These are phyloP conservation scores for Lacerta viridis DNA, from an alignment of 2,797 vertebrate genomes.

Conservation along the genomic window DNA sequence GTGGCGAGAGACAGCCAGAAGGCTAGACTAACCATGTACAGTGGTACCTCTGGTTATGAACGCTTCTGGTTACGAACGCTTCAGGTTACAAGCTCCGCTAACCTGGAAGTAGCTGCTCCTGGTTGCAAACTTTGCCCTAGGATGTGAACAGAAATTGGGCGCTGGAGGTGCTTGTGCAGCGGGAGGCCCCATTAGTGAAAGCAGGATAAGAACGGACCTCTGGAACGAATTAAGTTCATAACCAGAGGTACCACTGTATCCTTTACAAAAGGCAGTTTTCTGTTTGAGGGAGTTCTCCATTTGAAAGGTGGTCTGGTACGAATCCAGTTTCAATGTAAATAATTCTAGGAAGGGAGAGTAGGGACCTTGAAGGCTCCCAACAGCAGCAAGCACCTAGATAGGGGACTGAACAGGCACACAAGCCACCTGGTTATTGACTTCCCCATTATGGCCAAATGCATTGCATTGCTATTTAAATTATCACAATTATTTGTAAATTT, in stretches of 20 bases:
- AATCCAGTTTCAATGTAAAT: background rate
- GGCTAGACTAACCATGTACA: too few relatives aligned
- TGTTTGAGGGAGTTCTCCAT: background rate
- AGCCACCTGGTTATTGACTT: background rate
- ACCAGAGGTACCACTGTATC: background rate
- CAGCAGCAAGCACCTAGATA: background rate
- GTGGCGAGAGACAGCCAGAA: too few relatives aligned
- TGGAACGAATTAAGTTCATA: too few relatives aligned
- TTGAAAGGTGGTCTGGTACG: background rate
- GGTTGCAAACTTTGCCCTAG: too few relatives aligned
- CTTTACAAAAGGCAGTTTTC: background rate
- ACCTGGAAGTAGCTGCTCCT: too few relatives aligned
- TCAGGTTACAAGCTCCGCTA: too few relatives aligned
- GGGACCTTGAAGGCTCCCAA: background rate
- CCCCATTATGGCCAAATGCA: background rate
- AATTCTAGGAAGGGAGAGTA: background rate
- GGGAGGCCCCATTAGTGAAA: too few relatives aligned
- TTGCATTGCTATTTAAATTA: background rate
- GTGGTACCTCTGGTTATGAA: too few relatives aligned
- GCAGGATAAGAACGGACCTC: too few relatives aligned
- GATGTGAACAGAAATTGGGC: too few relatives aligned
- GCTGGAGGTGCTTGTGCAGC: fast-evolving
- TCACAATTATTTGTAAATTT: background rate
- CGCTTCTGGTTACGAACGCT: too few relatives aligned
- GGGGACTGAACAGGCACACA: background rate